A percentile compares a stretch with the other conserved stretches of the same genome.
Evolutionary conservation across 2,888 invertebrate genomes (phyloP).

Genomic region (Chrysina gloriosa): DNA sequence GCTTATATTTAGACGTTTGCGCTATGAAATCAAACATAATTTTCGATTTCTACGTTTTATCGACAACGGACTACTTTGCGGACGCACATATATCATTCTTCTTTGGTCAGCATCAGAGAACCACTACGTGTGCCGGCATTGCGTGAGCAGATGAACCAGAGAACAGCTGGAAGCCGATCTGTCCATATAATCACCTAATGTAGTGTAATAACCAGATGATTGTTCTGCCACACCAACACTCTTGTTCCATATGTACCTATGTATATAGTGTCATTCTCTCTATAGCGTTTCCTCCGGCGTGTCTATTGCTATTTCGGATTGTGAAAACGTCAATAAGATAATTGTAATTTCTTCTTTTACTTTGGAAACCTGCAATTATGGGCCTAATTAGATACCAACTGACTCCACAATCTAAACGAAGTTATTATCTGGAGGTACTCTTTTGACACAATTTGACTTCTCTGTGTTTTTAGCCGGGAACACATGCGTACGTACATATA

Average conservation of each 20-base stretch:
- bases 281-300: constrained; percentile 2
- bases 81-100: not conserved
- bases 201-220: constrained; percentile 45
- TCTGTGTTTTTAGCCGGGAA: too few relatives aligned
- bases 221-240: constrained; percentile 23
- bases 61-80: not conserved
- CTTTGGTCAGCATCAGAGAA: constrained; percentile 29
- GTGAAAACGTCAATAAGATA: constrained; percentile 22
- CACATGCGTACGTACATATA: not conserved
- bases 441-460: not conserved
- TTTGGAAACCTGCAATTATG: constrained; percentile 7
- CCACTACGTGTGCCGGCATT: constrained; percentile 38
- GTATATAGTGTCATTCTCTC: not conserved
- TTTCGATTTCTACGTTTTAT: not conserved
- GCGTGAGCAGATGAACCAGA: constrained; percentile 53
- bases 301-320: constrained; percentile 21
- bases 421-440: constrained; percentile 1
- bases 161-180: constrained; percentile 52
- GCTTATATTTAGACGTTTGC: too few relatives aligned
- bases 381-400: constrained; percentile 12
- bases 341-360: constrained; percentile 35
- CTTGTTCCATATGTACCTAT: constrained; percentile 24
- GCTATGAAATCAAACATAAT: too few relatives aligned
- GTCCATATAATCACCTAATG: constrained; percentile 49
- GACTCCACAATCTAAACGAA: constrained; percentile 18